Evolutionary conservation across 2,797 vertebrate genomes (phyloP).

Genomic region (Micrastur ruficollis): DNA sequence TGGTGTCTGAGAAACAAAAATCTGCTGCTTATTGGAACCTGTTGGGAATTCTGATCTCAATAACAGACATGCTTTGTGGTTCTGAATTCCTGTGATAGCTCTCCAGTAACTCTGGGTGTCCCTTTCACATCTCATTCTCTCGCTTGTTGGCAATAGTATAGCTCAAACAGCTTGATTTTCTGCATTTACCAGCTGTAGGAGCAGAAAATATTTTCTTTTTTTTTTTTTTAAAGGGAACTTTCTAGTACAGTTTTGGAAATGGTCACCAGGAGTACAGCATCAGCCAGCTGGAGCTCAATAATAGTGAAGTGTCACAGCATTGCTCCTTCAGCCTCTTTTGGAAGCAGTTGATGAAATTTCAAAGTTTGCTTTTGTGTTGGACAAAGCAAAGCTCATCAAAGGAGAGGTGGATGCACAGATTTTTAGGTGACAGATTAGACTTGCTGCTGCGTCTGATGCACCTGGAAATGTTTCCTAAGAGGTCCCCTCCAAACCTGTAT

Average conservation of each 20-base stretch:
- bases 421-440: neutral
- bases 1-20: constrained; percentile 4
- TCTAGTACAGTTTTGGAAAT: neutral
- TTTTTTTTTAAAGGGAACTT: neutral
- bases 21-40: constrained; percentile 10
- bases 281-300: neutral
- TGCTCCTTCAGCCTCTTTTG: neutral
- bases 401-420: neutral
- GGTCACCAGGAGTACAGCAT: neutral
- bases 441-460: neutral
- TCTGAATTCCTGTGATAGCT: constrained; percentile 23
- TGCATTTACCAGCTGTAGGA: neutral
- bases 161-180: neutral
- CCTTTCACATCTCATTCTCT: neutral
- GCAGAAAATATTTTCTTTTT: neutral
- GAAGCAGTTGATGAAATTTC: neutral
- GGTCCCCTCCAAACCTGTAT: neutral
- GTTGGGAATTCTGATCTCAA: constrained; percentile 16
- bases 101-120: constrained; percentile 16
- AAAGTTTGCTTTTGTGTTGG: neutral
- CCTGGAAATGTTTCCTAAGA: neutral
- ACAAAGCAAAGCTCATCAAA: neutral
- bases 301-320: neutral
- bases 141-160: neutral
- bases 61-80: neutral